These are phyloP conservation scores for Haliclona indistincta DNA, from an alignment of 37 sponge, comb jelly and placozoan genomes.

Conservation along the genomic window DNA sequence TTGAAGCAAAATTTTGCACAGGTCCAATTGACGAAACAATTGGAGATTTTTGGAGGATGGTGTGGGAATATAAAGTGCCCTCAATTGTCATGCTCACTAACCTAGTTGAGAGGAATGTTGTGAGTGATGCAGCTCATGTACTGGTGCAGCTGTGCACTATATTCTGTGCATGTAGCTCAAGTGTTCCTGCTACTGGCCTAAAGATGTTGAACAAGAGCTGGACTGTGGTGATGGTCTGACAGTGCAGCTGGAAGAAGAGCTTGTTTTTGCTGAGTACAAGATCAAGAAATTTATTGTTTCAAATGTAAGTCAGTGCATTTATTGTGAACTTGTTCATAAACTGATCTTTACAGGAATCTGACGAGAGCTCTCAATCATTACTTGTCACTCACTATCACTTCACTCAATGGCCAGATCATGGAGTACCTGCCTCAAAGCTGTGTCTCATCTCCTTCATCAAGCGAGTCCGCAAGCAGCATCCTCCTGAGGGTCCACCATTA, in stretches of 20 bases:
- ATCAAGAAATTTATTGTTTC: constrained; percentile 45
- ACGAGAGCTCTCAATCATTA: not conserved
- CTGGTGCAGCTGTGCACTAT: no score
- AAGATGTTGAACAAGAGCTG: constrained; percentile 10
- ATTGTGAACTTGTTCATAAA: no score
- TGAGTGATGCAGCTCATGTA: not conserved
- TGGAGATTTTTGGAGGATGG: constrained; percentile 69
- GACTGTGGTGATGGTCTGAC: constrained; percentile 17
- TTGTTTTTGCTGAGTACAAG: constrained; percentile 67
- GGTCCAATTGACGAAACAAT: constrained; percentile 59
- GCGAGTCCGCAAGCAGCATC: constrained; percentile 58
- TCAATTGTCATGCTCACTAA: constrained; percentile 76
- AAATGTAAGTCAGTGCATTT: constrained; percentile 20
- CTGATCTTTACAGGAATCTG: no score
- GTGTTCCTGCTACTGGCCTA: constrained; percentile 87
- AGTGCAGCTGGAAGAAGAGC: constrained; percentile 44
- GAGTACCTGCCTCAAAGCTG: constrained; percentile 85
- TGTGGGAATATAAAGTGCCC: constrained; percentile 53
- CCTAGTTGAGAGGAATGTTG: constrained; percentile 55
- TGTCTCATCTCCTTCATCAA: constrained; percentile 71
- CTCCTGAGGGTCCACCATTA: constrained; percentile 42
- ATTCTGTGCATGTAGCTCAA: no score
- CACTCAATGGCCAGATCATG: constrained; percentile 75
- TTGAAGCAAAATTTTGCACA: not conserved
- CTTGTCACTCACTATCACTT: constrained; percentile 63